Conservation (phyloP, 2,113 vertebrate species). For the Dendrocopos noguchii region DNA sequence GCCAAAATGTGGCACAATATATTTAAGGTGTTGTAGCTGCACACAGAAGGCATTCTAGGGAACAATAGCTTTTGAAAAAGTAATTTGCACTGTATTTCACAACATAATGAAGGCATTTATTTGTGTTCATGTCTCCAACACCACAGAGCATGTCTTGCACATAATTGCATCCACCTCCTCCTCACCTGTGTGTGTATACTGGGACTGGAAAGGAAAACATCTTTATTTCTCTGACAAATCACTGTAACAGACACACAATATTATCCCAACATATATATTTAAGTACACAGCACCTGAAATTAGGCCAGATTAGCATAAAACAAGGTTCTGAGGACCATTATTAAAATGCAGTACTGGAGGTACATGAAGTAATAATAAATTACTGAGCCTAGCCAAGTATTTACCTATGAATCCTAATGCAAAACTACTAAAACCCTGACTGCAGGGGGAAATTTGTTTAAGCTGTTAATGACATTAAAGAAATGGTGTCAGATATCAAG, state of each 20-base stretch:
- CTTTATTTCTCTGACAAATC: too few relatives aligned
- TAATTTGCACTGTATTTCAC: constrained; percentile 4
- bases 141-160: background rate
- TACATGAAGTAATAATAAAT: background rate
- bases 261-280: too few relatives aligned
- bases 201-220: too few relatives aligned
- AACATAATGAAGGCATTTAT: constrained; percentile 1
- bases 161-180: background rate
- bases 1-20: background rate
- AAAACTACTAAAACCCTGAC: background rate
- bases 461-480: background rate
- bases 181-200: background rate
- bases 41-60: background rate
- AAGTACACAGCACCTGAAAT: too few relatives aligned
- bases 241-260: too few relatives aligned
- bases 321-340: background rate
- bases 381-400: background rate
- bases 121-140: background rate
- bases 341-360: background rate
- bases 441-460: background rate
- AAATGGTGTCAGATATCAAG: background rate
- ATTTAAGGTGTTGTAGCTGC: background rate
- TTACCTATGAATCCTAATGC: background rate
- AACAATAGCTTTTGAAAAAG: constrained; percentile 9
- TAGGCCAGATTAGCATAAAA: background rate